These are phyloP conservation scores for Euphydryas editha DNA, from an alignment of 2,888 invertebrate species.

Conservation along the genomic window DNA sequence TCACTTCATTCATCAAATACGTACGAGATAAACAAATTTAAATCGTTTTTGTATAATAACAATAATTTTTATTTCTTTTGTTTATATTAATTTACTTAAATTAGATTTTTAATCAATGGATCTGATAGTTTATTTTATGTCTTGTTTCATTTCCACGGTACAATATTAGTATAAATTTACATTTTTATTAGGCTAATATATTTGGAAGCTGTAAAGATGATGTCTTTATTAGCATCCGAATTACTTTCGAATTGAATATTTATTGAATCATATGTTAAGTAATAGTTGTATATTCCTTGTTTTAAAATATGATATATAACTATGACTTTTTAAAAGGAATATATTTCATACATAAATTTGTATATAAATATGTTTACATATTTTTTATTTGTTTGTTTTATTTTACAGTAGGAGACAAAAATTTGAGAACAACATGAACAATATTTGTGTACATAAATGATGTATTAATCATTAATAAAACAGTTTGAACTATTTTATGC, in stretches of 20 bases:
- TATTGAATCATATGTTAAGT: conserved; percentile 12
- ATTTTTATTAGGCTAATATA: conserved; percentile 64
- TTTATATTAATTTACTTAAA: conserved; percentile 5
- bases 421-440: too few relatives aligned
- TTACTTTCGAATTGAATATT: conserved; percentile 38
- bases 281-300: conserved; percentile 11
- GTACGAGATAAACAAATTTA: too few relatives aligned
- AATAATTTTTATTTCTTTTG: not conserved
- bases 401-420: too few relatives aligned
- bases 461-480: too few relatives aligned
- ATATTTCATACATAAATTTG: not conserved
- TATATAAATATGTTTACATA: too few relatives aligned
- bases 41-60: not conserved
- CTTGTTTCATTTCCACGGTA: conserved; percentile 40
- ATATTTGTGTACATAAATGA: too few relatives aligned
- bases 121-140: conserved; percentile 28
- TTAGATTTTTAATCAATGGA: not conserved
- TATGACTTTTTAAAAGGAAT: not conserved
- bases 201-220: conserved; percentile 48
- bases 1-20: too few relatives aligned
- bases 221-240: conserved; percentile 31
- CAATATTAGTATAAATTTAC: conserved; percentile 62
- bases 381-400: too few relatives aligned
- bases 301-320: not conserved
- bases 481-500: too few relatives aligned